Conservation (phyloP, 2,888 invertebrate species). For the Dendrolimus pini region DNA sequence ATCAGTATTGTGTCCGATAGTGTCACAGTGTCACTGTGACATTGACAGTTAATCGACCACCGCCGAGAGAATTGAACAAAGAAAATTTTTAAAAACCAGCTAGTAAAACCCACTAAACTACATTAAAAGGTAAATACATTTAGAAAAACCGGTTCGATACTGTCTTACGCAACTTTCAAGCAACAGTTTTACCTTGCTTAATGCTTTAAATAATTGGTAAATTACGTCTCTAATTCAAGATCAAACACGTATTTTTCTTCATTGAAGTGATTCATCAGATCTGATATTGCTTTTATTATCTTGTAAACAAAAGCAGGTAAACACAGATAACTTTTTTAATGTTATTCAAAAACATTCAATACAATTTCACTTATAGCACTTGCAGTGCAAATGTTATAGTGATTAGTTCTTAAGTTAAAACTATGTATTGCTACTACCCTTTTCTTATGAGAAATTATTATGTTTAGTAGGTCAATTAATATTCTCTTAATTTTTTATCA, state of each 20-base stretch:
- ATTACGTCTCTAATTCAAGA: background rate
- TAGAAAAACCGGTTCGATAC: constrained; percentile 27
- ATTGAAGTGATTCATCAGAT: background rate
- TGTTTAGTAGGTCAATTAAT: too few species aligned
- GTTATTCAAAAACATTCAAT: too few species aligned
- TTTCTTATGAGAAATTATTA: too few species aligned
- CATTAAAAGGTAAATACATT: constrained; percentile 31
- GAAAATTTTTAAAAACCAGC: constrained; percentile 24
- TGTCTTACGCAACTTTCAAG: constrained; percentile 16
- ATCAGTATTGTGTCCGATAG: background rate
- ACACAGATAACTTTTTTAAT: background rate
- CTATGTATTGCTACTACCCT: too few species aligned
- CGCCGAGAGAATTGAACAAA: constrained; percentile 15
- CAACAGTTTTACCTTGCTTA: background rate
- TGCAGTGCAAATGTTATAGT: too few species aligned
- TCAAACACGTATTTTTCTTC: background rate
- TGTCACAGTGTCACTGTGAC: constrained; percentile 6
- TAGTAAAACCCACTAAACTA: constrained; percentile 20
- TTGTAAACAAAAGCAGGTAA: constrained; percentile 2
- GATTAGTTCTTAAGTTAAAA: too few species aligned
- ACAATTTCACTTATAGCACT: too few species aligned
- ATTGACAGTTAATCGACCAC: constrained; percentile 25
- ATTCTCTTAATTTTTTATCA: too few species aligned
- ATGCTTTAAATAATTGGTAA: background rate
- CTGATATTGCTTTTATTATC: background rate